Evolutionary conservation across 2,888 invertebrate genomes (phyloP), one percentile per base, ranked within the genome.

Genomic region (Minunthozetes semirufus): DNA sequence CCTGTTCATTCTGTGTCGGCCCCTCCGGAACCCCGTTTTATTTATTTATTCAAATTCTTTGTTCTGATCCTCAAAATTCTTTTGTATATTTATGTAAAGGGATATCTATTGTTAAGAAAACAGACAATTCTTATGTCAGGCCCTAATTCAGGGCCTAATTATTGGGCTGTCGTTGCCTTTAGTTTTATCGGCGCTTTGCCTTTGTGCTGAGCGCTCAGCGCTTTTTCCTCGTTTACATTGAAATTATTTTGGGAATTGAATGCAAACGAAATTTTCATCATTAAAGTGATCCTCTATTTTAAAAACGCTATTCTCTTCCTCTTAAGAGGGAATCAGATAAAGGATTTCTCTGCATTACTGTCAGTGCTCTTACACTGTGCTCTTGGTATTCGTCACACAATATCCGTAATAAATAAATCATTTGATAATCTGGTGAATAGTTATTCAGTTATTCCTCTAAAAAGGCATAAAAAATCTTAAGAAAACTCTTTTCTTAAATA

Each of bases 21-120:
- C n/a, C n/a, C n/a, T n/a, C 15, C 42, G 48, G 38, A 70, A 70
- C 46, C 11, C 25, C 25, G 19, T 1, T 46, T 25, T 70, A 70
- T 70, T 70, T 70, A 70, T 70, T 70, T 70, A 46, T 46, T 70
- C 22, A 38, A 33, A 38, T 48, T 42, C 38, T 25, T 70, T 70
- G 70, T 70, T 70, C 33, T 63, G 29, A 4, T 25, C 27, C 13
- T n/a, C 46, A 13, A 59, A 70, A 70, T 48, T 70, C 42, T 38
- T 42, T 70, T 70, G 70, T 70, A 70, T 70, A 70, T 70, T 70
- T 70, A 5, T 70, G 15, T 70, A 48, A 70, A 42, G 19, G 48
- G 11, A 70, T 70, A 42, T 38, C 70, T 70, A 70, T 70, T 70
- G 70, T 70, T 70, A 70, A 70, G 70, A 70, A 70, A 70, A 70